A percentile compares a stretch with the other conserved stretches of the same genome.
phyloP scores from a whole-genome alignment of 2,797 vertebrate genomes.

The Sebastes flavidus region DNA sequence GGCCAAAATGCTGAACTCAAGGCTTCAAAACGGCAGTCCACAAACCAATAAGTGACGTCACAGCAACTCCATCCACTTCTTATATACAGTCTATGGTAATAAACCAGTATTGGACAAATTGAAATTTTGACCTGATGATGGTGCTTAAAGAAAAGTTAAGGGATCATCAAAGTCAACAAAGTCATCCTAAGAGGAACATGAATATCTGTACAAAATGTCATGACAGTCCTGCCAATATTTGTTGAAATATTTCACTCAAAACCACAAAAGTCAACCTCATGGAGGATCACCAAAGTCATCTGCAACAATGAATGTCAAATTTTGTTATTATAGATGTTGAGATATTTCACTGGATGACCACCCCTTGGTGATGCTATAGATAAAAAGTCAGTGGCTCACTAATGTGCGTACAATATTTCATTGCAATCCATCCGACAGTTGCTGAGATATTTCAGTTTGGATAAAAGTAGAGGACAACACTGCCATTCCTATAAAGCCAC shows the following conservation, averaged over 20 bases:
- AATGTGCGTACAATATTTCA: background rate
- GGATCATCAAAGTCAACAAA: background rate
- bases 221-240: background rate
- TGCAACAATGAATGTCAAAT: background rate
- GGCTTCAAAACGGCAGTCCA: too few species aligned
- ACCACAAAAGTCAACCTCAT: too few species aligned
- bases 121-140: background rate
- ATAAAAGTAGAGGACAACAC: background rate
- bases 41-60: too few species aligned
- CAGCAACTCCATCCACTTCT: fast-evolving
- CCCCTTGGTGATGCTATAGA: background rate
- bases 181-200: background rate
- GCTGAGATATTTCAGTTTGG: background rate
- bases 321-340: background rate
- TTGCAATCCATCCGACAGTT: background rate
- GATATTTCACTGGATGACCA: background rate
- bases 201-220: background rate
- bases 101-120: background rate
- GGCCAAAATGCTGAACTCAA: fast-evolving
- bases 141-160: background rate
- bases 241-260: too few species aligned
- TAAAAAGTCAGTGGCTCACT: background rate
- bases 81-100: too few species aligned
- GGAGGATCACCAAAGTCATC: background rate
- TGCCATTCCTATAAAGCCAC: background rate